These are phyloP conservation scores for Agrotis exclamationis DNA, from an alignment of 2,888 invertebrate genomes.

Conservation along the genomic window DNA sequence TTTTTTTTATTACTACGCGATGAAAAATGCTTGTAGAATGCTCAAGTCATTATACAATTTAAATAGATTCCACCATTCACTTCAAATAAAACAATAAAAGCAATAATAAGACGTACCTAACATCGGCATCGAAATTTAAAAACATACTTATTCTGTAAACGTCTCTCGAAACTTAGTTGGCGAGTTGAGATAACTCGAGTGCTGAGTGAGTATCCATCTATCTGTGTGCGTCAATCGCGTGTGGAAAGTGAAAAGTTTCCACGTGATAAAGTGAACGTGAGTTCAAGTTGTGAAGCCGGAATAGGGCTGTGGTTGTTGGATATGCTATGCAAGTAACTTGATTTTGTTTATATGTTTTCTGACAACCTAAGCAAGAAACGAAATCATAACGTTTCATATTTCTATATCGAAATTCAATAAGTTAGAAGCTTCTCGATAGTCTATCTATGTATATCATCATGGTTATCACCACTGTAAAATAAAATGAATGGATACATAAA, in stretches of 20 bases:
- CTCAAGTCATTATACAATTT: background rate
- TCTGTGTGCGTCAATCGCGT: conserved; percentile 76
- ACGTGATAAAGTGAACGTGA: conserved; percentile 74
- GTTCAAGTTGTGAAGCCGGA: conserved; percentile 58
- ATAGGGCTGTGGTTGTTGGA: conserved; percentile 31
- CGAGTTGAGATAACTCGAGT: conserved; percentile 62
- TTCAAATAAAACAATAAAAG: conserved; percentile 31
- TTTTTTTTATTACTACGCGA: background rate
- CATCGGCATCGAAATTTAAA: conserved; percentile 42
- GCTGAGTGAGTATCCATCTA: conserved; percentile 66
- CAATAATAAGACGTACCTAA: too few relatives aligned
- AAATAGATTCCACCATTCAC: background rate
- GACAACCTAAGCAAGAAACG: too few relatives aligned
- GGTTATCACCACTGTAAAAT: too few relatives aligned
- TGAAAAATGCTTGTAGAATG: background rate
- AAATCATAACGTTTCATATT: too few relatives aligned
- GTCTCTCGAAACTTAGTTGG: conserved; percentile 58
- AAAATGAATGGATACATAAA: too few relatives aligned
- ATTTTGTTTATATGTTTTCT: too few relatives aligned
- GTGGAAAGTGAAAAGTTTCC: conserved; percentile 82
- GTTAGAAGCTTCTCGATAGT: too few relatives aligned
- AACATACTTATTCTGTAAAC: conserved; percentile 64
- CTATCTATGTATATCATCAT: too few relatives aligned
- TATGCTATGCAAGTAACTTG: conserved; percentile 33
- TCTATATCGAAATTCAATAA: too few relatives aligned